Percentiles rank a stretch among this genome's conserved stretches.
These are phyloP conservation scores for Jacana jacana DNA, from an alignment of 2,113 vertebrate genomes.

Conservation along the genomic window DNA sequence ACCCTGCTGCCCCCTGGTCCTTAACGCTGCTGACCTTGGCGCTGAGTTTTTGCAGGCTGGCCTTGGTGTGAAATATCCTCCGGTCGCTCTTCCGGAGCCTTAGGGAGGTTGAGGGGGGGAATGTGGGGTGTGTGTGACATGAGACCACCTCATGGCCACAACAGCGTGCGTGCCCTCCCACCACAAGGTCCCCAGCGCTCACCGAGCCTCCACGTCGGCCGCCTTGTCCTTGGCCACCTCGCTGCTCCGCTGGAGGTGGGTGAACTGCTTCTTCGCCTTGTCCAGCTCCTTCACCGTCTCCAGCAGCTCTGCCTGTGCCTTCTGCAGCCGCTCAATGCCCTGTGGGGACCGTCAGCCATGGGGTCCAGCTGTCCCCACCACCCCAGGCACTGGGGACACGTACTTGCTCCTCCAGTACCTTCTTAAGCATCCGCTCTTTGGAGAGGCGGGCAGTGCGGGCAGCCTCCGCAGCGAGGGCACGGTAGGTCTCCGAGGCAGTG, in stretches of 20 bases:
- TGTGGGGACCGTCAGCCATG: background rate
- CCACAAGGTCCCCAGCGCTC: background rate
- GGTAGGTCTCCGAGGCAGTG: conserved; percentile 78
- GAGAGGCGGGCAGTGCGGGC: conserved; percentile 74
- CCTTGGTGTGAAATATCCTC: conserved; percentile 87
- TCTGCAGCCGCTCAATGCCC: conserved; percentile 84
- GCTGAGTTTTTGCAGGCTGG: conserved; percentile 84
- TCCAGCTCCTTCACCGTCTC: conserved; percentile 85
- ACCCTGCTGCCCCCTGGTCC: rapidly evolving
- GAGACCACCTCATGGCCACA: rapidly evolving
- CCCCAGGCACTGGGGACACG: rapidly evolving
- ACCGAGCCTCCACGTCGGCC: conserved; percentile 84
- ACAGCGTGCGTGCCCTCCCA: background rate
- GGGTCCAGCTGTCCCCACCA: background rate
- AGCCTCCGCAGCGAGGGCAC: conserved; percentile 68
- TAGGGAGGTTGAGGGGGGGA: conserved; percentile 10
- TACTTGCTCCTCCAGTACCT: conserved; percentile 52
- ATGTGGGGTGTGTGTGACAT: too few species aligned
- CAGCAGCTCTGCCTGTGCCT: conserved; percentile 81
- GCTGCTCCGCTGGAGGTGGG: conserved; percentile 79
- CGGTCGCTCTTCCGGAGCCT: conserved; percentile 86
- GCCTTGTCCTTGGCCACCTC: conserved; percentile 84
- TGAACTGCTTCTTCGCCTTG: conserved; percentile 83
- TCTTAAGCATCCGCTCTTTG: conserved; percentile 84
- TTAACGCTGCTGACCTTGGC: conserved; percentile 69